Evolutionary conservation across 1,140 invertebrate species (phyloP).

Genomic region (Cyclina sinensis): DNA sequence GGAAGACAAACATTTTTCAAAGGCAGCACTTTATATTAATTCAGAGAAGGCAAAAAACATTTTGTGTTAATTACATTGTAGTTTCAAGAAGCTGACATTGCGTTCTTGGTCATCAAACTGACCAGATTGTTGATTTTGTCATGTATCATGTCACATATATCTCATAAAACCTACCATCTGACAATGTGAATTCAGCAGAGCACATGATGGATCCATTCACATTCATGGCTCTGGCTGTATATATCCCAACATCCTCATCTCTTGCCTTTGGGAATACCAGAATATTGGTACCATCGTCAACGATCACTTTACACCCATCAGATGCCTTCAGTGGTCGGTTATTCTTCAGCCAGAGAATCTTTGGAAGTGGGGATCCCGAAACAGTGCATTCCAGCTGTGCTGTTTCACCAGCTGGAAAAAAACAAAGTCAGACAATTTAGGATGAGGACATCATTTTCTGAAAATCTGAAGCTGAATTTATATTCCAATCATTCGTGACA

Average conservation of each 20-base stretch:
- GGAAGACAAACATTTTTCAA: no score
- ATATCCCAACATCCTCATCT: slow-evolving; percentile 96
- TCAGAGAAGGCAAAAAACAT: no score
- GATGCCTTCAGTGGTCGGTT: slow-evolving; percentile 94
- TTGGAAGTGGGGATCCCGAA: slow-evolving; percentile 85
- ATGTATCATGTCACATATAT: no score
- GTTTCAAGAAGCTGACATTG: no score
- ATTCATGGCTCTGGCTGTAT: slow-evolving; percentile 98
- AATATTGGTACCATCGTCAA: slow-evolving; percentile 96
- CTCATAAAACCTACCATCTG: slow-evolving; percentile 79
- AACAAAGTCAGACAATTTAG: background rate
- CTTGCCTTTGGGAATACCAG: slow-evolving; percentile 97
- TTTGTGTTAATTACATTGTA: no score
- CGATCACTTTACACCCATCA: slow-evolving; percentile 90
- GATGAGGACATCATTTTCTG: no score
- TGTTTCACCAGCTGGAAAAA: slow-evolving; percentile 81
- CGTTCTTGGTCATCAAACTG: no score
- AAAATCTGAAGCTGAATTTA: no score
- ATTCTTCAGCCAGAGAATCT: slow-evolving; percentile 90
- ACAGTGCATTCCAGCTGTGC: slow-evolving; percentile 82
- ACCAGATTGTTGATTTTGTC: no score
- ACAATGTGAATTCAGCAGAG: slow-evolving; percentile 79
- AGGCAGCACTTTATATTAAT: no score
- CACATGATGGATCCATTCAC: slow-evolving; percentile 95
- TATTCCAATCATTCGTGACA: no score